phyloP scores from a whole-genome alignment of 2,797 vertebrate genomes.

The Threskiornis aethiopicus region DNA sequence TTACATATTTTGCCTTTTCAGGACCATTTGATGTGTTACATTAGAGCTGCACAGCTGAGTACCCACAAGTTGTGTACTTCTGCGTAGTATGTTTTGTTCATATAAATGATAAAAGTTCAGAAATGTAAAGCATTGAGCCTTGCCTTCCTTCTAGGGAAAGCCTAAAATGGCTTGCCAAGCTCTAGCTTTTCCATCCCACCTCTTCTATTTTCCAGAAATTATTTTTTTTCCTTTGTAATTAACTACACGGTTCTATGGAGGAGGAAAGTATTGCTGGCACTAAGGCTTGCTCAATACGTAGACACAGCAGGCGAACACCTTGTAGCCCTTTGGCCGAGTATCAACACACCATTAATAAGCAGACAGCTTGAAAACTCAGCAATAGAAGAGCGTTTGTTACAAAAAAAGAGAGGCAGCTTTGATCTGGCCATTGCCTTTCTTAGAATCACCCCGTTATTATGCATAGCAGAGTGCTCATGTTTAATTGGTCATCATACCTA shows the following conservation, averaged over 20 bases:
- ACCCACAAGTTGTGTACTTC: neutral
- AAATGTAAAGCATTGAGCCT: neutral
- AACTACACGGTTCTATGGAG: neutral
- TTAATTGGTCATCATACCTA: neutral
- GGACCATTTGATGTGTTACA: neutral
- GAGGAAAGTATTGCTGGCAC: constrained; percentile 10
- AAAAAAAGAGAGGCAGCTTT: neutral
- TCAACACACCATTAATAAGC: neutral
- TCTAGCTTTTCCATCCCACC: neutral
- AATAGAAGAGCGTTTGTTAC: neutral
- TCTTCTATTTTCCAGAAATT: neutral
- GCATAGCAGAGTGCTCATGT: neutral
- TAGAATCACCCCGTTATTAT: fast-evolving
- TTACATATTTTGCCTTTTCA: neutral
- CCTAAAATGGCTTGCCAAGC: constrained; percentile 20
- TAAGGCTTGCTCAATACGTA: neutral
- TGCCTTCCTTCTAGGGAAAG: neutral
- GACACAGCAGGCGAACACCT: constrained; percentile 1
- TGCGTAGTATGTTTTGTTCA: neutral
- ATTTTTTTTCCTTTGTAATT: neutral
- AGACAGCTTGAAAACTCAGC: constrained; percentile 2
- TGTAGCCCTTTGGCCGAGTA: neutral
- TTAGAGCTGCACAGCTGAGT: neutral
- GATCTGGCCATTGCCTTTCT: neutral
- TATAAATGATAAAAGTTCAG: neutral